These are phyloP conservation scores for Tetraneura akinire DNA, from an alignment of 1,140 invertebrate species.

Conservation along the genomic window DNA sequence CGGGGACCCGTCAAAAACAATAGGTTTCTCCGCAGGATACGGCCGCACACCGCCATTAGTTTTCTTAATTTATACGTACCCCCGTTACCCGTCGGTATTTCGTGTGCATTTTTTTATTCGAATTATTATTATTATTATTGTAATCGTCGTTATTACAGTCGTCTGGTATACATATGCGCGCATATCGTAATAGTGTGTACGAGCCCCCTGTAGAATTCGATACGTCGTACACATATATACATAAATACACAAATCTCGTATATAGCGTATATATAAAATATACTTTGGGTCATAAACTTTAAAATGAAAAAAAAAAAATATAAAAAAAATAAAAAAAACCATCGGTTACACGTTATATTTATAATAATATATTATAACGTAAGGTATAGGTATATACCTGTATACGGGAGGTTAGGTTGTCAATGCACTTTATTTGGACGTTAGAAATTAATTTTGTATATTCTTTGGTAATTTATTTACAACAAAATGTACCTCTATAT, in stretches of 20 bases:
- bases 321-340: not conserved
- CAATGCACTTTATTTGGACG: constrained; percentile 7
- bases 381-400: too few relatives aligned
- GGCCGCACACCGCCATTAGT: constrained; percentile 19
- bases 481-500: too few relatives aligned
- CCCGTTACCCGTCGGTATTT: not conserved
- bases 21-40: constrained; percentile 41
- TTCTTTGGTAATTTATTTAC: constrained; percentile 20
- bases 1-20: constrained; percentile 42
- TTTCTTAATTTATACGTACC: constrained; percentile 37
- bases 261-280: not conserved
- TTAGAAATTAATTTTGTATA: constrained; percentile 35
- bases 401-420: not conserved
- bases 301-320: not conserved
- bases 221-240: constrained; percentile 27
- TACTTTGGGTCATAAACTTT: constrained; percentile 21
- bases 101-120: constrained; percentile 18
- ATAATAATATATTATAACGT: too few relatives aligned
- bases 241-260: not conserved
- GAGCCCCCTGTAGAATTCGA: constrained; percentile 24
- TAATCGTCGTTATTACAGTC: constrained; percentile 10
- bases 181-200: not conserved
- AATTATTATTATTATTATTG: constrained; percentile 16
- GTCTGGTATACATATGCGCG: too few relatives aligned
- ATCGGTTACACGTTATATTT: not conserved